A percentile compares a stretch with the other conserved stretches of the same genome.
Evolutionary conservation across 2,797 vertebrate genomes (phyloP).

Genomic region (Pangasius djambal): DNA sequence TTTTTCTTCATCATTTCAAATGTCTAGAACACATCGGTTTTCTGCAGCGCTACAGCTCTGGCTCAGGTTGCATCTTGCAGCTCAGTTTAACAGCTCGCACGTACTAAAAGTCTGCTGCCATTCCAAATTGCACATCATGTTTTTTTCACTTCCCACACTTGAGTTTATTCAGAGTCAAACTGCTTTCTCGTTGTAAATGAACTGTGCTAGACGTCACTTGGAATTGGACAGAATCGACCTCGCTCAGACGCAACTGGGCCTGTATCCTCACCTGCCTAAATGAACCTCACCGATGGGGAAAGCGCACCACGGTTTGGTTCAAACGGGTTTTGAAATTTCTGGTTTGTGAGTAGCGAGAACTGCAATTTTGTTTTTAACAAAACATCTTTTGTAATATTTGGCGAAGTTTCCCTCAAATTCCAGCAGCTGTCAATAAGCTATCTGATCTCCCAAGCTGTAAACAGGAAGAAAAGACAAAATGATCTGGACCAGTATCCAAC

Average conservation of each 20-base stretch:
- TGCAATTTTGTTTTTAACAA: not conserved
- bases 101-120: not conserved
- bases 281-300: not conserved
- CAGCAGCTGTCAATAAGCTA: not conserved
- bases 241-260: not conserved
- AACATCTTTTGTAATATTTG: not conserved
- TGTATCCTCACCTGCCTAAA: not conserved
- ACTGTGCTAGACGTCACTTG: not conserved
- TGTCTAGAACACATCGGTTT: not conserved
- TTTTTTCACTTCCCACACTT: not conserved
- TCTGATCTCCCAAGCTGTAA: not conserved
- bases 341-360: not conserved
- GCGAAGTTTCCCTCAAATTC: not conserved
- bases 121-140: not conserved
- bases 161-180: not conserved
- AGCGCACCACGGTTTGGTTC: not conserved
- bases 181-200: not conserved
- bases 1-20: not conserved
- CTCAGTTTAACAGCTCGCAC: not conserved
- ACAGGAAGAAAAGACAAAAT: not conserved
- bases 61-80: not conserved
- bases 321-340: not conserved
- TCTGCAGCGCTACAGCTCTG: not conserved
- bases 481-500: not conserved
- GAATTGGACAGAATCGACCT: not conserved